Evolutionary conservation across 1,140 invertebrate species (phyloP), one percentile per base, ranked within the genome.

Genomic region (Bombus superbus): DNA sequence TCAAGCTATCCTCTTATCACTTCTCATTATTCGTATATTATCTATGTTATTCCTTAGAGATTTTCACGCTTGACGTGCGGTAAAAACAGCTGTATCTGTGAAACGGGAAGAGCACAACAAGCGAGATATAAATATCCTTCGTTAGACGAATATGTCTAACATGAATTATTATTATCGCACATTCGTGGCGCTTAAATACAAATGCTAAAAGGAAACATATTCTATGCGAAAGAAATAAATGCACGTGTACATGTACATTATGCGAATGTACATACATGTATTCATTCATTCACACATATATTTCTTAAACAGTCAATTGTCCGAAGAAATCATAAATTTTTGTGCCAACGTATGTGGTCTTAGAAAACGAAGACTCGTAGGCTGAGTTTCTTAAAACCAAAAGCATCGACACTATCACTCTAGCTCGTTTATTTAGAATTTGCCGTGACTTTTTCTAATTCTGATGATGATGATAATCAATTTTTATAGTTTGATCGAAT

Each of bases 281-380:
- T 71, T 59, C n/a, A 62, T 62, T 35, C 22, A 25, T 84, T 40
- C 68, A 72, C 38, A 28, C 22, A 22, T 42, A 53, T 6, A 66
- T 66, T 53, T 18, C 15, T 62, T 35, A 32, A 57, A 73, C 80
- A 57, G 10, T 57, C 69, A 59, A 22, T 40, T 40, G 18, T 32
- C 18, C 3, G 4, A 79, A 62, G 22, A 59, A 80, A 73, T 64
- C 25, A 66, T 28, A 47, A 77, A 68, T 42, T 3, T 66, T 86
- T 81, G 69, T 86, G 59, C 71, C 74, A 42, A 44, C 1, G 32
- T 81, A 8, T 53, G 22, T 80, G 74, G 47, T 78, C 38, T 57
- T n/a, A 69, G 35, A n/a, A 69, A 77, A 66, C 42, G 25, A 40
- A 28, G 18, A 42, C 1, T n/a, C 32, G 38, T 13, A 25, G 18